Percentiles rank a stretch among this genome's conserved stretches.
Conservation (phyloP, 2,113 vertebrate species). For the Spheniscus mendiculus region DNA sequence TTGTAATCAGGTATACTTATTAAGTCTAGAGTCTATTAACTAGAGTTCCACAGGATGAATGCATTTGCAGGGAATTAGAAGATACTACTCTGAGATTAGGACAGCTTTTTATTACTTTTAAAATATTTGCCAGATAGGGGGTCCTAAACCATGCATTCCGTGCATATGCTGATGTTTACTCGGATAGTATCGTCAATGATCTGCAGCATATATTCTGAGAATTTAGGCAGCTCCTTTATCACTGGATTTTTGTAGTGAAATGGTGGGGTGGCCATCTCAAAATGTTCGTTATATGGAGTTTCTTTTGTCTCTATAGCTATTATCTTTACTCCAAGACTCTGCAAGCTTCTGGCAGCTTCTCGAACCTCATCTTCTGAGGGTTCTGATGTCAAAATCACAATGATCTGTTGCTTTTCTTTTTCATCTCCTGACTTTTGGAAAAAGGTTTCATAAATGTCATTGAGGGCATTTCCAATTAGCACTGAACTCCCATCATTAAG, state of each 20-base stretch:
- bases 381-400: not conserved
- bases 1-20: not conserved
- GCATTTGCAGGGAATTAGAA: no score
- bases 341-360: not conserved
- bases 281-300: not conserved
- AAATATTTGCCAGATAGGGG: no score
- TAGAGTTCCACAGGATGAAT: no score
- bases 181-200: not conserved
- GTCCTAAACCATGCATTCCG: no score
- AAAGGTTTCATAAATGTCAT: not conserved
- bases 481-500: not conserved
- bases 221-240: not conserved
- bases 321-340: not conserved
- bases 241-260: not conserved
- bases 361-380: not conserved
- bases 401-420: not conserved
- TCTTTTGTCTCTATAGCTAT: not conserved
- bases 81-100: no score
- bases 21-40: not conserved
- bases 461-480: not conserved
- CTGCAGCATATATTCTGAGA: not conserved
- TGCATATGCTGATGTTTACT: not conserved
- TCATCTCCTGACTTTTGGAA: not conserved
- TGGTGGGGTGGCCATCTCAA: not conserved
- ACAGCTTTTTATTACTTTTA: no score